These are phyloP conservation scores for Sphaerodactylus townsendi DNA, from an alignment of 2,113 vertebrate species.

Conservation along the genomic window DNA sequence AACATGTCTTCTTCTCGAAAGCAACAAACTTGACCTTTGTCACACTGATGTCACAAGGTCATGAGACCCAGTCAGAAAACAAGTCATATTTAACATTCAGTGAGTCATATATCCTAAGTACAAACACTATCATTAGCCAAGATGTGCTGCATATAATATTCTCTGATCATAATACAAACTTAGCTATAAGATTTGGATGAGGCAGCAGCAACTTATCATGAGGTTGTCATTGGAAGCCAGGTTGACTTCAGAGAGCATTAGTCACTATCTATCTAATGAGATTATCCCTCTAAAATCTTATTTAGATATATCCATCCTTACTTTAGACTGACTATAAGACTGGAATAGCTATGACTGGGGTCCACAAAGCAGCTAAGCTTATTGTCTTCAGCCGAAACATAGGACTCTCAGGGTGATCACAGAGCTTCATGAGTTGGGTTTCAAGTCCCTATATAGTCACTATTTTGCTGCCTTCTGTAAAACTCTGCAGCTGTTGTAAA, in stretches of 20 bases:
- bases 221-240: conserved; percentile 7
- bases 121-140: not conserved
- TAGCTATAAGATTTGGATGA: conserved; percentile 10
- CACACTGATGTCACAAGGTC: not conserved
- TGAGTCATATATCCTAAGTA: not conserved
- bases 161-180: not conserved
- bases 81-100: not conserved
- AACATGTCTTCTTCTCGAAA: not conserved
- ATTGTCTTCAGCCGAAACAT: no score
- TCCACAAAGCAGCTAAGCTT: not conserved
- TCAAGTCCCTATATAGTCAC: no score
- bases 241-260: not conserved
- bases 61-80: conserved; percentile 23
- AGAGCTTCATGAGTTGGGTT: no score
- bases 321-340: not conserved
- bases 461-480: no score
- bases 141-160: not conserved
- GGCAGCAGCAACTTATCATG: not conserved
- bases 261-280: not conserved
- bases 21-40: not conserved
- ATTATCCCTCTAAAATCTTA: not conserved
- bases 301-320: not conserved
- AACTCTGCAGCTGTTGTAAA: no score
- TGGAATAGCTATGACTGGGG: not conserved
- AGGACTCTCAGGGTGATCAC: no score